Conservation (phyloP, 2,113 vertebrate genomes). For the Sisor rabdophorus region DNA sequence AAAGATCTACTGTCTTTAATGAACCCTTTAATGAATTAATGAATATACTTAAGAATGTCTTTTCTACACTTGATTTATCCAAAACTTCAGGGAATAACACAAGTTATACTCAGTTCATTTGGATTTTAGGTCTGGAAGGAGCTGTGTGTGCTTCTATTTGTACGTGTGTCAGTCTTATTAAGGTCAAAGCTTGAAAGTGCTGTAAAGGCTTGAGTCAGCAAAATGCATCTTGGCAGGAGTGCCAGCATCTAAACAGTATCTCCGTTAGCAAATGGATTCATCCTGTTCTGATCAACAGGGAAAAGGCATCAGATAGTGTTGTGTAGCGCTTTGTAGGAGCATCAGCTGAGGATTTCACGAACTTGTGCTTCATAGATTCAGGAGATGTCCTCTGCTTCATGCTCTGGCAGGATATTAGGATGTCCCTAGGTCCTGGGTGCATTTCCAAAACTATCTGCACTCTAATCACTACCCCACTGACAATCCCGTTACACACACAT, state of each 20-base stretch:
- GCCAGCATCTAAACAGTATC: constrained; percentile 19
- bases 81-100: too few relatives aligned
- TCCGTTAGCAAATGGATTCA: constrained; percentile 27
- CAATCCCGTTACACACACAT: constrained; percentile 15
- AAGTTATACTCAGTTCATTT: background rate
- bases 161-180: background rate
- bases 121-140: background rate
- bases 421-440: constrained; percentile 11
- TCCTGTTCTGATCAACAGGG: constrained; percentile 26
- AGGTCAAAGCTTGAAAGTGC: constrained; percentile 26
- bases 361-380: constrained; percentile 14
- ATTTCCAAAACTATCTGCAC: constrained; percentile 17
- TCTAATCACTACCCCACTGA: constrained; percentile 28
- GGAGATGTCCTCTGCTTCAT: background rate
- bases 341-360: background rate
- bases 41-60: too few relatives aligned
- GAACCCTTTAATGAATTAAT: too few relatives aligned
- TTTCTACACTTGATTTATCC: too few relatives aligned
- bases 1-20: too few relatives aligned
- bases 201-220: background rate
- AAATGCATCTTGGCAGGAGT: background rate
- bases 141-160: constrained; percentile 7
- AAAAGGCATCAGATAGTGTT: background rate
- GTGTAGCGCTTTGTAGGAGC: constrained; percentile 7
- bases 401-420: constrained; percentile 32